Conservation (phyloP, 1,140 invertebrate genomes). For the Oedothorax gibbosus region DNA sequence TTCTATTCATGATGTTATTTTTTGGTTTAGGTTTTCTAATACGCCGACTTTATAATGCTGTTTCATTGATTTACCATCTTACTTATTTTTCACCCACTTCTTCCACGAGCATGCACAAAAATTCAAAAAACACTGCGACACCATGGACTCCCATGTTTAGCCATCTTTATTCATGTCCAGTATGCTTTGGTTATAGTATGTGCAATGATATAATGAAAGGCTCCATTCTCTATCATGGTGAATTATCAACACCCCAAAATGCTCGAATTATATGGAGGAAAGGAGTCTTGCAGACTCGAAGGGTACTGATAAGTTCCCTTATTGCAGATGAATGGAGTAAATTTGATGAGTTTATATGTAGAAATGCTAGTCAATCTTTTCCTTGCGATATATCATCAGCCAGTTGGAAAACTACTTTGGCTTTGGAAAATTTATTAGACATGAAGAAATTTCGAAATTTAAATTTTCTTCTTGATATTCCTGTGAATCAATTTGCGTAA, state of each 20-base stretch:
- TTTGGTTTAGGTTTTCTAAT: no score
- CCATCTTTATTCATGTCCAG: slow-evolving; percentile 53
- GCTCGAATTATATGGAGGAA: slow-evolving; percentile 50
- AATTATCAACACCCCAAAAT: slow-evolving; percentile 23
- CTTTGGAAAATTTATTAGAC: slow-evolving; percentile 30
- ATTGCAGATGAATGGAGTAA: slow-evolving; percentile 52
- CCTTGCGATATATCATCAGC: slow-evolving; percentile 48
- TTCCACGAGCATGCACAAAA: background rate
- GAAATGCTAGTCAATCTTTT: slow-evolving; percentile 46
- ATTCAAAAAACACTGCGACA: slow-evolving; percentile 1
- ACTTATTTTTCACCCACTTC: no score
- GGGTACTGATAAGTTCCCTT: slow-evolving; percentile 42
- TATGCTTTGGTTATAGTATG: slow-evolving; percentile 55
- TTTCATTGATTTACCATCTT: no score
- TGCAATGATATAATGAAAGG: slow-evolving; percentile 45
- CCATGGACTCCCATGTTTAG: slow-evolving; percentile 34
- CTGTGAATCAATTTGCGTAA: slow-evolving; percentile 48
- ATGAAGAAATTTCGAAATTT: slow-evolving; percentile 32
- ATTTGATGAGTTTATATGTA: slow-evolving; percentile 59
- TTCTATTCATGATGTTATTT: no score
- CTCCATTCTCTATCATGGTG: slow-evolving; percentile 50
- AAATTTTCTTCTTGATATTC: slow-evolving; percentile 41
- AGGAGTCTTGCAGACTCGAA: slow-evolving; percentile 40
- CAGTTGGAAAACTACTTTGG: slow-evolving; percentile 50
- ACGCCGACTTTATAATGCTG: no score